Evolutionary conservation across 2,888 invertebrate genomes (phyloP).

Genomic region (Leptopterna dolabrata): DNA sequence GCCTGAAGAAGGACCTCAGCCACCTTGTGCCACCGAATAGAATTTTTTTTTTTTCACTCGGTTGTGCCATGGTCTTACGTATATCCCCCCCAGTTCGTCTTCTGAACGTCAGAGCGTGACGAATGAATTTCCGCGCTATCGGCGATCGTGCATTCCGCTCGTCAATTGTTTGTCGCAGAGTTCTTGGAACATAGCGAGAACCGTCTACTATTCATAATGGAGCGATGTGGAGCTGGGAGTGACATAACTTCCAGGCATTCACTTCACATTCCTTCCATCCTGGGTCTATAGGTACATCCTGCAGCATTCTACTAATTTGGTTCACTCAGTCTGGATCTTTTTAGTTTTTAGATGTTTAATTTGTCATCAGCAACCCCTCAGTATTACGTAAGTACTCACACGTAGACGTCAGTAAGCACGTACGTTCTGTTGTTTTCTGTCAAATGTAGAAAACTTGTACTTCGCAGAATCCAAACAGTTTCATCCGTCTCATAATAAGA

Average conservation of each 20-base stretch:
- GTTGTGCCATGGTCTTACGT: not conserved
- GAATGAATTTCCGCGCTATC: constrained; percentile 28
- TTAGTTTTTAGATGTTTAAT: not conserved
- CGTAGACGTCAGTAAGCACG: too few relatives aligned
- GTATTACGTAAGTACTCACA: too few relatives aligned
- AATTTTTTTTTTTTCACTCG: not conserved
- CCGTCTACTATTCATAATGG: not conserved
- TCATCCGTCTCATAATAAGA: too few relatives aligned
- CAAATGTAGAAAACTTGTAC: too few relatives aligned
- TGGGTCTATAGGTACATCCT: not conserved
- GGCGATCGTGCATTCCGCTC: not conserved
- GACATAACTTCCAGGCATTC: not conserved
- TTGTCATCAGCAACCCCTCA: too few relatives aligned
- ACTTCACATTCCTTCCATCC: not conserved
- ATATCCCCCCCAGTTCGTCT: not conserved
- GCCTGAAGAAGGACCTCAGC: not conserved
- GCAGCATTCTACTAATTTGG: too few relatives aligned
- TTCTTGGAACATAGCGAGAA: not conserved
- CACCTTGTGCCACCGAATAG: not conserved
- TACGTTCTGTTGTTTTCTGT: too few relatives aligned
- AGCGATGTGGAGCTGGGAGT: not conserved
- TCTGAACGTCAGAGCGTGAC: constrained; percentile 10
- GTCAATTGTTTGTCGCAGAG: not conserved
- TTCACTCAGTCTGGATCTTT: not conserved
- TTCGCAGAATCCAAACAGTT: too few relatives aligned